phyloP scores from a whole-genome alignment of 2,888 invertebrate species.

The Clistopyga incitator region DNA sequence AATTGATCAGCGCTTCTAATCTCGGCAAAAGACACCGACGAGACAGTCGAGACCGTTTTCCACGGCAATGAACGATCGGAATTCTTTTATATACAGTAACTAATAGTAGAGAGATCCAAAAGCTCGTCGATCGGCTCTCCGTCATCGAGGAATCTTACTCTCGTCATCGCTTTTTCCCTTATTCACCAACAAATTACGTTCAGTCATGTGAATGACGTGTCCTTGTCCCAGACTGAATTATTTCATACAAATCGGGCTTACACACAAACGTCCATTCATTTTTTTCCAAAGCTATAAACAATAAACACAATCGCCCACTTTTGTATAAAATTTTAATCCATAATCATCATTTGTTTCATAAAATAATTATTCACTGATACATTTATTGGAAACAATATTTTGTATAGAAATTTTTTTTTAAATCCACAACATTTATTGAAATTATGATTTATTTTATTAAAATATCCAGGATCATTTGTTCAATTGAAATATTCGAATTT shows the following conservation, averaged over 20 bases:
- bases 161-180: conserved; percentile 33
- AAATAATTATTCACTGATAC: no score
- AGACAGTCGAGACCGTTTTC: conserved; percentile 20
- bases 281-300: neutral
- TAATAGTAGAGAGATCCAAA: conserved; percentile 13
- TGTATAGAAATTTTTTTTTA: no score
- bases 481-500: no score
- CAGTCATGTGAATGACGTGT: neutral
- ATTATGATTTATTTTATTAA: no score
- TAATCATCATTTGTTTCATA: no score
- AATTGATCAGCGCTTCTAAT: conserved; percentile 69
- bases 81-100: conserved; percentile 24
- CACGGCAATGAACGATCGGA: conserved; percentile 43
- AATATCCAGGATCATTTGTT: no score
- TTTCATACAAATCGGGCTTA: neutral
- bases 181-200: neutral
- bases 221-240: neutral
- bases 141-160: conserved; percentile 45
- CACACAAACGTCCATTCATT: neutral
- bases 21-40: conserved; percentile 55
- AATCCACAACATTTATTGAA: no score
- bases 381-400: no score
- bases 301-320: no score
- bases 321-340: no score
- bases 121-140: conserved; percentile 42